These are phyloP conservation scores for Apamea sordens DNA, from an alignment of 2,888 invertebrate species.

Conservation along the genomic window DNA sequence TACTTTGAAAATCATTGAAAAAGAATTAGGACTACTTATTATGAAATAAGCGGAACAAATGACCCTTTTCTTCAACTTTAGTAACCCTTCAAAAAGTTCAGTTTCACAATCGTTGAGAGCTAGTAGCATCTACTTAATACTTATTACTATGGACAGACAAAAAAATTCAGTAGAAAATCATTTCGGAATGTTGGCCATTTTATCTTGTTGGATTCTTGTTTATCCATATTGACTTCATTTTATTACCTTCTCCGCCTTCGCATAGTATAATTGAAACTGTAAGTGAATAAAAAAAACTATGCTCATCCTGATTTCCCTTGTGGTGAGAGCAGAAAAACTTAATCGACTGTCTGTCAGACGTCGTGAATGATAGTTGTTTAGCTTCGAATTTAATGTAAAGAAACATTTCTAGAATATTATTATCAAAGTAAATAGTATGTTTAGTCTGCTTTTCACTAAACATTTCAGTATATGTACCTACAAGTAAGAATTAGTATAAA, in stretches of 20 bases:
- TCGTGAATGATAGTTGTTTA: slow-evolving; percentile 27
- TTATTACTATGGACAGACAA: not conserved
- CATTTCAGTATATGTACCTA: not conserved
- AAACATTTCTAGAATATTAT: slow-evolving; percentile 12
- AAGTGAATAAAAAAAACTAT: not conserved
- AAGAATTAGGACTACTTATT: not conserved
- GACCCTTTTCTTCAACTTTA: slow-evolving; percentile 3
- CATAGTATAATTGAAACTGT: not conserved
- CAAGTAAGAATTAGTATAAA: no score
- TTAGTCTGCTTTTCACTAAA: not conserved
- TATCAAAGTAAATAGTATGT: not conserved
- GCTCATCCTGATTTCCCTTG: slow-evolving; percentile 33
- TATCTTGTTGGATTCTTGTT: not conserved
- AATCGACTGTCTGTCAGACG: slow-evolving; percentile 27
- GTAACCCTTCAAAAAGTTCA: slow-evolving; percentile 9
- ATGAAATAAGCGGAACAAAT: not conserved
- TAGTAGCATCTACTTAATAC: not conserved
- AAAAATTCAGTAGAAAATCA: not conserved
- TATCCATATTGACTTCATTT: not conserved
- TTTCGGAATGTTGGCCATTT: not conserved
- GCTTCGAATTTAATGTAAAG: not conserved
- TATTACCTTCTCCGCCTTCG: not conserved
- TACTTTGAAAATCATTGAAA: not conserved
- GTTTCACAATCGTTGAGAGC: not conserved
- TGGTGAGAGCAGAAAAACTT: slow-evolving; percentile 25